A percentile compares a stretch with the other conserved stretches of the same genome.
phyloP scores from a whole-genome alignment of 2,797 vertebrate genomes.

The Cheirogaleus major region DNA sequence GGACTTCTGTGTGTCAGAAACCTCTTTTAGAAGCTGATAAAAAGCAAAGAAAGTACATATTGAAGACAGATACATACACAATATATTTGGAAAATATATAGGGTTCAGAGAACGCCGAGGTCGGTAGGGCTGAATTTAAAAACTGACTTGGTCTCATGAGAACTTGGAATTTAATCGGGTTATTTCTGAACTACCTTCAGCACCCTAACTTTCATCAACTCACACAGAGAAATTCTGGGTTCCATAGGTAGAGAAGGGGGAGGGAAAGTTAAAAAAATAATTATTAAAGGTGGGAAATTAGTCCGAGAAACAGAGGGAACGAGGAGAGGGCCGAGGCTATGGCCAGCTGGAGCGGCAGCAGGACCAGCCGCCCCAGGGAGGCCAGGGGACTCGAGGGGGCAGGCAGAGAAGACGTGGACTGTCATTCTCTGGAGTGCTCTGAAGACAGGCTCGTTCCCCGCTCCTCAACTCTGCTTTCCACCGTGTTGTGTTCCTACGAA shows the following conservation, averaged over 20 bases:
- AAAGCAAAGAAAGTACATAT: not conserved
- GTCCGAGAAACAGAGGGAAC: not conserved
- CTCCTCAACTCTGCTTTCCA: not conserved
- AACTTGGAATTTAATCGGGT: not conserved
- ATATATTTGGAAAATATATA: not conserved
- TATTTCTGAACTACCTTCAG: not conserved
- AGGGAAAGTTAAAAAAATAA: not conserved
- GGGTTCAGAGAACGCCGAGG: not conserved
- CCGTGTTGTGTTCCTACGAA: not conserved
- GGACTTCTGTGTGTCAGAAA: not conserved
- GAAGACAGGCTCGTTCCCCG: not conserved
- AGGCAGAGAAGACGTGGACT: rapidly evolving
- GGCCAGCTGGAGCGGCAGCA: not conserved
- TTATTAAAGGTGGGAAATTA: not conserved
- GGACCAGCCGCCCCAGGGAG: too few relatives aligned
- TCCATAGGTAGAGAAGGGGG: not conserved
- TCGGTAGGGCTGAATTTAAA: not conserved
- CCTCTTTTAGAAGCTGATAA: not conserved
- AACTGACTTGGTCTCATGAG: not conserved
- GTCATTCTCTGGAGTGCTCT: not conserved
- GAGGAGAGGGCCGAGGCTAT: rapidly evolving
- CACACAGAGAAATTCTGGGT: not conserved
- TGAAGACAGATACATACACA: not conserved
- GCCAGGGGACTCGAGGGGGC: too few relatives aligned
- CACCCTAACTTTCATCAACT: not conserved